A percentile compares a stretch with the other conserved stretches of the same genome.
Conservation (phyloP, 2,888 invertebrate genomes). For the Julus scandinavius region DNA sequence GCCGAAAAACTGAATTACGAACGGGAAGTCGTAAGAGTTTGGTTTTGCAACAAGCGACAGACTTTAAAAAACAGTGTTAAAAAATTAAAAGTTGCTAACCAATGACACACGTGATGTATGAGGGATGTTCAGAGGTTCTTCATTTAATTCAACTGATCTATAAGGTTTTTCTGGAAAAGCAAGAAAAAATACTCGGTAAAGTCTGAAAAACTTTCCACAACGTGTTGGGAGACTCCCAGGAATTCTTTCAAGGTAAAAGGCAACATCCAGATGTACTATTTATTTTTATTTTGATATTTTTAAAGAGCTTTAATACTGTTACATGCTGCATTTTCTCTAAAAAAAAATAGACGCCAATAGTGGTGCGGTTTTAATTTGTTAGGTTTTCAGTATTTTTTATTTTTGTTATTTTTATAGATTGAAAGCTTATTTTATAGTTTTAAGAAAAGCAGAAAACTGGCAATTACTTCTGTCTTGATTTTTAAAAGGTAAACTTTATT, state of each 20-base stretch:
- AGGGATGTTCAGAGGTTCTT: neutral
- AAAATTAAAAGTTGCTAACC: slow-evolving; percentile 55
- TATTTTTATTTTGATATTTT: slow-evolving; percentile 32
- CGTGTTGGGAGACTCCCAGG: neutral
- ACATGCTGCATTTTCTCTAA: neutral
- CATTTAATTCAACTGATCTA: neutral
- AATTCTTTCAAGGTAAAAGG: no score
- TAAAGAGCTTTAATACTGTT: neutral
- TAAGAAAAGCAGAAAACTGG: neutral
- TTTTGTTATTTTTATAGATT: neutral
- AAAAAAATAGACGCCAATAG: neutral
- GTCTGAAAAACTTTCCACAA: neutral
- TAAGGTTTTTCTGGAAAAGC: neutral
- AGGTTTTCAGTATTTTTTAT: neutral
- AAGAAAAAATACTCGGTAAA: neutral
- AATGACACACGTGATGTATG: neutral
- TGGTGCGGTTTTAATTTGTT: slow-evolving; percentile 9
- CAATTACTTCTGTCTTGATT: neutral
- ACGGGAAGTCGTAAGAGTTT: slow-evolving; percentile 94
- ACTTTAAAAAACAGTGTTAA: slow-evolving; percentile 95
- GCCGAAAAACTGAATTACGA: slow-evolving; percentile 97
- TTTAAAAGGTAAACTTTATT: neutral
- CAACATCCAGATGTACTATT: slow-evolving; percentile 4
- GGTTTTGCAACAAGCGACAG: slow-evolving; percentile 99
- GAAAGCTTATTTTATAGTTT: slow-evolving; percentile 9